phyloP scores from a whole-genome alignment of 2,888 invertebrate genomes.

The Heteropelma amictum region DNA sequence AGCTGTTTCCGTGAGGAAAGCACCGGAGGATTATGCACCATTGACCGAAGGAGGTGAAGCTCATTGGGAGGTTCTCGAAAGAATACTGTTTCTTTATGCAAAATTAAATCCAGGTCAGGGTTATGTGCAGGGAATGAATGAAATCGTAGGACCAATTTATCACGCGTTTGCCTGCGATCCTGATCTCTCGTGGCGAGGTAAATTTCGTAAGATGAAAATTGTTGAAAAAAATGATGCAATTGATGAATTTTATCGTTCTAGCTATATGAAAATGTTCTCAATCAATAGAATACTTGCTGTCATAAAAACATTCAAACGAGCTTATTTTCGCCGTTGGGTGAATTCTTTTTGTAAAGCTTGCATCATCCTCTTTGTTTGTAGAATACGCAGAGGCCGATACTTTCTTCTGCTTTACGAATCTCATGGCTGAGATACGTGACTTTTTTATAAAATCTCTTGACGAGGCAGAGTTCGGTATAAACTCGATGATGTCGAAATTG shows the following conservation, averaged over 20 bases:
- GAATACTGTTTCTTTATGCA: constrained; percentile 97
- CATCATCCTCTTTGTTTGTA: constrained; percentile 73
- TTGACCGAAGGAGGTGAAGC: constrained; percentile 95
- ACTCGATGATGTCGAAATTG: constrained; percentile 92
- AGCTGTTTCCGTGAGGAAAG: constrained; percentile 86
- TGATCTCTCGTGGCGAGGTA: constrained; percentile 88
- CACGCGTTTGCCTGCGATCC: constrained; percentile 97
- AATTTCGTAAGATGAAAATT: constrained; percentile 55
- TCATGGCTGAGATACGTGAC: constrained; percentile 98
- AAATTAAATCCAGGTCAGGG: constrained; percentile 99
- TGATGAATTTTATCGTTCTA: too few species aligned
- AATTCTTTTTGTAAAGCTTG: background rate
- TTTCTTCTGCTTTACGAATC: constrained; percentile 98
- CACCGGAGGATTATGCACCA: constrained; percentile 89
- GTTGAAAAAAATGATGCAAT: background rate
- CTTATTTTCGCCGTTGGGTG: background rate
- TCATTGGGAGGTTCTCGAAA: constrained; percentile 99
- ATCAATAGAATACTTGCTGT: too few species aligned
- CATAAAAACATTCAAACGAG: too few species aligned
- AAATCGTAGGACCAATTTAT: constrained; percentile 98
- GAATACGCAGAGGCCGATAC: constrained; percentile 97
- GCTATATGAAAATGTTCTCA: too few species aligned
- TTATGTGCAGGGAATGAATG: constrained; percentile 99
- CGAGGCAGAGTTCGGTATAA: constrained; percentile 94
- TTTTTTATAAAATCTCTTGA: constrained; percentile 98